Evolutionary conservation across 2,113 vertebrate genomes (phyloP).

Genomic region (Colinus virginianus): DNA sequence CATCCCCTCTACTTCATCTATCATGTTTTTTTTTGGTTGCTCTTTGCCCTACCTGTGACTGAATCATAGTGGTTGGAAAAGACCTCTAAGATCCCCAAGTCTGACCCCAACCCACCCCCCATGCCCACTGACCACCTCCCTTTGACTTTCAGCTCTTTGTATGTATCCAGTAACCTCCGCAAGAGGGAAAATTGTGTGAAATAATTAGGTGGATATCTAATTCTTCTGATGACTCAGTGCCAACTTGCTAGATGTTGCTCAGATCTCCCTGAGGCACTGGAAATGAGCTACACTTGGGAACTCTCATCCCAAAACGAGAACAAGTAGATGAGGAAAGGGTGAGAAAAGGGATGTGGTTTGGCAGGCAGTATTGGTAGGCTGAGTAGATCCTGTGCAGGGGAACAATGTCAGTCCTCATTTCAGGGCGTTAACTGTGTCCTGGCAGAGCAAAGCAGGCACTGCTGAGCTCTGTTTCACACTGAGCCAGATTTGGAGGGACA

Average conservation of each 20-base stretch:
- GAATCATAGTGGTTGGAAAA: too few relatives aligned
- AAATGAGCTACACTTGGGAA: background rate
- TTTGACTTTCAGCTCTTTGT: background rate
- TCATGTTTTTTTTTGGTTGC: background rate
- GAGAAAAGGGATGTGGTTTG: background rate
- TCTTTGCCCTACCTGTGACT: background rate
- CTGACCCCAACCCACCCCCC: too few relatives aligned
- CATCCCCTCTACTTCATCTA: background rate
- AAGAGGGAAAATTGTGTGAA: background rate
- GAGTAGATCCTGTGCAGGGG: too few relatives aligned
- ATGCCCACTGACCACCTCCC: too few relatives aligned
- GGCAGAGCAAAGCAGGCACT: background rate
- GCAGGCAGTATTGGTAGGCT: too few relatives aligned
- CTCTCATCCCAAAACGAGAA: background rate
- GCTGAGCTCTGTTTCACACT: background rate
- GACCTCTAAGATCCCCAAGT: too few relatives aligned
- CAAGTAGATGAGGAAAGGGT: background rate
- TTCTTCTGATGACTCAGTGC: background rate
- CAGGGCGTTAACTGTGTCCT: background rate
- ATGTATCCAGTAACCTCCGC: background rate
- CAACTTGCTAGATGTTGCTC: background rate
- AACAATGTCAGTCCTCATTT: too few relatives aligned
- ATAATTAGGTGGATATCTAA: fast-evolving
- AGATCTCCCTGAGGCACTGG: background rate
- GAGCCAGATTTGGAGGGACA: background rate